Base-by-base conservation (phyloP, 2,888 invertebrate species). In the Conus canariensis region DNA sequence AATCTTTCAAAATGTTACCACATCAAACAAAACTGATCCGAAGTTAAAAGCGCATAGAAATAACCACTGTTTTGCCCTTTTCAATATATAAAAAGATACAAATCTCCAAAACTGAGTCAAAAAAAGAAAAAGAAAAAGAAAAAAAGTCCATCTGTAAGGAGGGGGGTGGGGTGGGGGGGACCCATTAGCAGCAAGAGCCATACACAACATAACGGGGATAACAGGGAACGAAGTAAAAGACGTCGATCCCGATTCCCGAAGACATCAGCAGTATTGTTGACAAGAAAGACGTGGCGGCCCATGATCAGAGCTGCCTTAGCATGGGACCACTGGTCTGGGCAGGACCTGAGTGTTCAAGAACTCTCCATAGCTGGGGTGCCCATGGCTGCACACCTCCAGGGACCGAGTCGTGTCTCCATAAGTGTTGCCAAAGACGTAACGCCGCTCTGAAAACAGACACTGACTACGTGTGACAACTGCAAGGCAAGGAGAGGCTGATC, bases 391-490 rank as follows among this genome's bases (percentile, higher is more conserved):
- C 3, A 96, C 95, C 45, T 95, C 95, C 80, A 96, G 91, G 10
- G 93, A 93, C 83, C 96, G 93, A 16, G 96, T 96, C 6, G 96
- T 96, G 91, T 96, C 96, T 14, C 96, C 96, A 86, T 96, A 96
- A 5, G 96, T 96, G 92, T 96, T 95, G 60, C 96, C 96, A 93
- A 96, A 96, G 45, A 93, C 94, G 91, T 94, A 96, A 91, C 95
- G 90, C 70, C 95, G 93, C 90, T 95, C 96, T 96, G 94, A 85
- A 95, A 94, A 90, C 45, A 45, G 45, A 45, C 45, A 2, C 45
- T 4, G 45, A 45, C 45, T 45, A 45, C 3, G 45, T 45, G 45
- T 45, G 45, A 45, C 45, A 45, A 2, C 3, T 80, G 87, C 89
- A 91, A 67, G 64, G 12, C 19, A 19, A 64, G 14, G 12, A 16